A percentile compares a stretch with the other conserved stretches of the same genome.
These are phyloP conservation scores for Todiramphus saurophagus DNA, from an alignment of 2,113 vertebrate species.

Conservation along the genomic window DNA sequence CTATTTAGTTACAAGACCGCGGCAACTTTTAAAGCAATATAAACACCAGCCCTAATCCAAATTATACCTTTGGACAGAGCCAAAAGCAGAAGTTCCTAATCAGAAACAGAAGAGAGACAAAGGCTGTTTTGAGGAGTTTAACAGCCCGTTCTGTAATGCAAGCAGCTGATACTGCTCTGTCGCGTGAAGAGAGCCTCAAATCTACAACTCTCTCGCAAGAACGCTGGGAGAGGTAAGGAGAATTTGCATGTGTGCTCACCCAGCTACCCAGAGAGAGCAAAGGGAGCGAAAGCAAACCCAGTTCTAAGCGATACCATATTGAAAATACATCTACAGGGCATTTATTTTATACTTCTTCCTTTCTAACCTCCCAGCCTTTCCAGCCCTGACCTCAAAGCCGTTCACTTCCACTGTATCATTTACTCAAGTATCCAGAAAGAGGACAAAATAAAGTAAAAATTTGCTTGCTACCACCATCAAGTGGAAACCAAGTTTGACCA, in stretches of 20 bases:
- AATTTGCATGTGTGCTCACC: not conserved
- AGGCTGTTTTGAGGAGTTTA: not conserved
- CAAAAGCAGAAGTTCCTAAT: not conserved
- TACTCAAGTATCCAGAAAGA: not conserved
- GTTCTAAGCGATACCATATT: too few relatives aligned
- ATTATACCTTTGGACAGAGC: not conserved
- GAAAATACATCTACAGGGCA: not conserved
- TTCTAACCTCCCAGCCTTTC: not conserved
- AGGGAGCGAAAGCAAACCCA: not conserved
- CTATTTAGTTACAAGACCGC: not conserved
- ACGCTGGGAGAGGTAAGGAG: not conserved
- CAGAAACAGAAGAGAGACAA: conserved; percentile 14
- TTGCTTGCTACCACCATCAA: not conserved
- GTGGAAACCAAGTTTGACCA: not conserved
- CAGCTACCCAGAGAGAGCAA: not conserved
- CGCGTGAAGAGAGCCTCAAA: not conserved
- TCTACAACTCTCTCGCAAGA: not conserved
- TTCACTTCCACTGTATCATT: not conserved
- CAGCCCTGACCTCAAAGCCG: not conserved
- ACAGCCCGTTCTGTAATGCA: not conserved
- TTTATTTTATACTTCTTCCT: not conserved
- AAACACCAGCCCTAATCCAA: not conserved
- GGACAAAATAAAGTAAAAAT: not conserved
- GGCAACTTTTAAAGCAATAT: not conserved
- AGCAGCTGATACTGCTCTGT: not conserved